Conservation (phyloP, 2,113 vertebrate genomes). For the Paedocypris sp. region DNA sequence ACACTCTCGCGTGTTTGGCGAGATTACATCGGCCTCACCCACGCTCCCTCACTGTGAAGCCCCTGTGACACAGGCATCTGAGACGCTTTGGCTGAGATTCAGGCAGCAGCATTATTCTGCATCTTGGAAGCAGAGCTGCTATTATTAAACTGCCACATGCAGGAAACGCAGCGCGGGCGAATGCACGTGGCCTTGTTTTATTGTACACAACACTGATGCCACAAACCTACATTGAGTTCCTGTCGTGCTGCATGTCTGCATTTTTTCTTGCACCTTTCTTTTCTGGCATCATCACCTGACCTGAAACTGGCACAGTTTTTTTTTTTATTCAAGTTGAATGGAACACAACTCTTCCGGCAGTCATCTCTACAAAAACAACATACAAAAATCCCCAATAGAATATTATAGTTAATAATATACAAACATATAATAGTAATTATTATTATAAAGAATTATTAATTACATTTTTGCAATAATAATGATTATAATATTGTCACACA, state of each 20-base stretch:
- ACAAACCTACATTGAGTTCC: conserved; percentile 19
- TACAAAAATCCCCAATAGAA: too few relatives aligned
- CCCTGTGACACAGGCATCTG: conserved; percentile 27
- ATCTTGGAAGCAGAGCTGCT: conserved; percentile 14
- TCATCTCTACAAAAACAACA: too few relatives aligned
- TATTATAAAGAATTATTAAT: too few relatives aligned
- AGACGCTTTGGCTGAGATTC: conserved; percentile 20
- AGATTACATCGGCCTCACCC: conserved; percentile 48
- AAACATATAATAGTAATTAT: too few relatives aligned
- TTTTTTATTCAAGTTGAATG: too few relatives aligned
- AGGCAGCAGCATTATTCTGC: conserved; percentile 15
- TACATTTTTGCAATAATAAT: too few relatives aligned
- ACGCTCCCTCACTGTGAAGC: conserved; percentile 18
- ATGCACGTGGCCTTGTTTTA: conserved; percentile 25
- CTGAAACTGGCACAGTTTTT: neutral
- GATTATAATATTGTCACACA: too few relatives aligned
- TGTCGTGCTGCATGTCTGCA: neutral
- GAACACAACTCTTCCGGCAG: too few relatives aligned
- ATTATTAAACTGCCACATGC: conserved; percentile 30
- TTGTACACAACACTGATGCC: conserved; percentile 15
- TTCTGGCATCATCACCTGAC: conserved; percentile 2
- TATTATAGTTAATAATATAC: too few relatives aligned
- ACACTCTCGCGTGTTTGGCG: conserved; percentile 30
- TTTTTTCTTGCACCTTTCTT: conserved; percentile 5
- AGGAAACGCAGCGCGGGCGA: conserved; percentile 22